Evolutionary conservation across 2,888 invertebrate genomes (phyloP).

Genomic region (Archips xylosteana): DNA sequence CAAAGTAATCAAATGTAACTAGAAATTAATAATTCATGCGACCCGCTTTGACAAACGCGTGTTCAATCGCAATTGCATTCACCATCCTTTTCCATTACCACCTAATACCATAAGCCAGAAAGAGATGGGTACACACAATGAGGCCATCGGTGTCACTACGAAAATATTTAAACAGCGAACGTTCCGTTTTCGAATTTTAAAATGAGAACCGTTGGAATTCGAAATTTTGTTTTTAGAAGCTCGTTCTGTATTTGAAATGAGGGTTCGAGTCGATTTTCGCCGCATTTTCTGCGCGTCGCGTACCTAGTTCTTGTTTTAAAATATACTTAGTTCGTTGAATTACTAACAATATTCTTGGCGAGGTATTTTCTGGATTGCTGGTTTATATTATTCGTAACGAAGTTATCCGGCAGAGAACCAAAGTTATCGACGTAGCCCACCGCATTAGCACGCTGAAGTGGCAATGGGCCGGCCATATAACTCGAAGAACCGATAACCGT

Average conservation of each 20-base stretch:
- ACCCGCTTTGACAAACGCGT: not conserved
- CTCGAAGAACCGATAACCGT: too few relatives aligned
- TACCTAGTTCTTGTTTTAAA: not conserved
- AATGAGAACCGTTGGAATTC: conserved; percentile 30
- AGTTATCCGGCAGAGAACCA: too few relatives aligned
- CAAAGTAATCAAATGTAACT: not conserved
- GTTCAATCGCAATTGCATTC: too few relatives aligned
- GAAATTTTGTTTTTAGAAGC: conserved; percentile 38
- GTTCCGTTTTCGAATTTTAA: conserved; percentile 28
- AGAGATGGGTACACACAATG: not conserved
- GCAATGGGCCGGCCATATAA: too few relatives aligned
- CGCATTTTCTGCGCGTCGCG: not conserved
- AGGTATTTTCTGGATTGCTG: not conserved
- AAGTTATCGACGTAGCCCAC: too few relatives aligned
- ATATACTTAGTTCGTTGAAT: not conserved
- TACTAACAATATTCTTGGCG: not conserved
- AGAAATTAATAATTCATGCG: conserved; percentile 23
- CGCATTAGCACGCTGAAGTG: too few relatives aligned
- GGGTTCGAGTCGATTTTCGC: not conserved
- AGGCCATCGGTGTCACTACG: conserved; percentile 3
- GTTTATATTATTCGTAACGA: not conserved
- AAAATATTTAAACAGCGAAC: conserved; percentile 17
- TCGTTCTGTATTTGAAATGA: conserved; percentile 20
- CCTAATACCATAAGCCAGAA: too few relatives aligned
- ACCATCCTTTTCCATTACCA: too few relatives aligned